Evolutionary conservation across 2,888 invertebrate genomes (phyloP).

Genomic region (Drosophila nr. fundita): DNA sequence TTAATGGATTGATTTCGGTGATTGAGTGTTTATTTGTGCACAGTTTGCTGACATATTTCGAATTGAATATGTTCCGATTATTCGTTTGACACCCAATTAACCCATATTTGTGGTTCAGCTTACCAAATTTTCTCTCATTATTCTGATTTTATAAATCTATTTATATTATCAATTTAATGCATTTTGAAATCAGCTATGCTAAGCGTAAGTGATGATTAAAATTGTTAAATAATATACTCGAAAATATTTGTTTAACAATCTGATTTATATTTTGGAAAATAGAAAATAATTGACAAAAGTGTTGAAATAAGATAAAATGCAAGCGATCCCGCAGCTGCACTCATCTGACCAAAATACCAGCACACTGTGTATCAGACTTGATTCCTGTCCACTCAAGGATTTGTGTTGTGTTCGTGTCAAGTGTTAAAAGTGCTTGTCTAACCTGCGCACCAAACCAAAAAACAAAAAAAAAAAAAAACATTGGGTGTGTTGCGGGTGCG

Average conservation of each 20-base stretch:
- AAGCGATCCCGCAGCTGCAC: neutral
- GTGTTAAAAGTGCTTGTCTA: conserved; percentile 43
- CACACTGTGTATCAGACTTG: conserved; percentile 6
- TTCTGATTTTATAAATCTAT: neutral
- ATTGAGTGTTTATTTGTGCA: neutral
- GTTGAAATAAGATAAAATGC: neutral
- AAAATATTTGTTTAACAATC: neutral
- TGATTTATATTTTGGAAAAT: neutral
- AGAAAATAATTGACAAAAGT: neutral
- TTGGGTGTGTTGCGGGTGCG: neutral
- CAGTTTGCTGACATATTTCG: neutral
- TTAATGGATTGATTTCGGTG: conserved; percentile 8
- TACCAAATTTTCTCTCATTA: neutral
- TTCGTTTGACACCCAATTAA: neutral
- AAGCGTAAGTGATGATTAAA: neutral
- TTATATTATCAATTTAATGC: neutral
- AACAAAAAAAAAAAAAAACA: neutral
- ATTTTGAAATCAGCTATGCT: neutral
- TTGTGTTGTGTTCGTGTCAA: conserved; percentile 45
- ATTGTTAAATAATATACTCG: neutral
- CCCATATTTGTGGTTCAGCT: neutral
- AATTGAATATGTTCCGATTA: neutral
- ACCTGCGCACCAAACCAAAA: conserved; percentile 12
- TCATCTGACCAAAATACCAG: conserved; percentile 17
- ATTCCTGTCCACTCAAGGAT: conserved; percentile 8